Evolutionary conservation across 2,113 vertebrate genomes (phyloP).

Genomic region (Xenopus laevis): DNA sequence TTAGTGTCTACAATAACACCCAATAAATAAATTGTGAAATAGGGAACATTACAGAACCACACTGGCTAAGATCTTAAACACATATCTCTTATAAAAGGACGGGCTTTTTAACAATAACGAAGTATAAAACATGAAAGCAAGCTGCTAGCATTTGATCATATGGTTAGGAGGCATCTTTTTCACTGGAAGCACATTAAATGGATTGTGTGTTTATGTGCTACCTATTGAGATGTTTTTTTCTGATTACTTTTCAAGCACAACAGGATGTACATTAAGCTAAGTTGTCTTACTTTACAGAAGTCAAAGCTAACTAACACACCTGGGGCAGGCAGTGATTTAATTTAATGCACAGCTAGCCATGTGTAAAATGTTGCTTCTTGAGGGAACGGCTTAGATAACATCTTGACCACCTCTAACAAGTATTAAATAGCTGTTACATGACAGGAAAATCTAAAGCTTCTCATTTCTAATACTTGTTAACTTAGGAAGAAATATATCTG

Average conservation of each 20-base stretch:
- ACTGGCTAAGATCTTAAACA: not conserved
- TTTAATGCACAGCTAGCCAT: slow-evolving; percentile 41
- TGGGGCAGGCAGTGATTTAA: slow-evolving; percentile 37
- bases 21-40: no score
- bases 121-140: not conserved
- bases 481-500: not conserved
- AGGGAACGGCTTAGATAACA: slow-evolving; percentile 31
- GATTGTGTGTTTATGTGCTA: slow-evolving; percentile 28
- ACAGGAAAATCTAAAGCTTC: not conserved
- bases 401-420: slow-evolving; percentile 33
- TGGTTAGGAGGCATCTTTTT: slow-evolving; percentile 10
- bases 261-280: slow-evolving; percentile 41
- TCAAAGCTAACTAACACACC: slow-evolving; percentile 35
- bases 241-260: slow-evolving; percentile 33
- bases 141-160: not conserved
- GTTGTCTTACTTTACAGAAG: slow-evolving; percentile 31
- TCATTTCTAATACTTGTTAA: not conserved
- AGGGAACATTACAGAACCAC: no score
- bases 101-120: not conserved
- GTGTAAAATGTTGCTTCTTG: slow-evolving; percentile 28
- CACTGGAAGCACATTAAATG: slow-evolving; percentile 19
- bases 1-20: no score
- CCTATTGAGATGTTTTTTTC: slow-evolving; percentile 34
- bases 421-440: not conserved
- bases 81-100: not conserved